Conservation (phyloP, 2,797 vertebrate species). For the Gambelia wislizenii region DNA sequence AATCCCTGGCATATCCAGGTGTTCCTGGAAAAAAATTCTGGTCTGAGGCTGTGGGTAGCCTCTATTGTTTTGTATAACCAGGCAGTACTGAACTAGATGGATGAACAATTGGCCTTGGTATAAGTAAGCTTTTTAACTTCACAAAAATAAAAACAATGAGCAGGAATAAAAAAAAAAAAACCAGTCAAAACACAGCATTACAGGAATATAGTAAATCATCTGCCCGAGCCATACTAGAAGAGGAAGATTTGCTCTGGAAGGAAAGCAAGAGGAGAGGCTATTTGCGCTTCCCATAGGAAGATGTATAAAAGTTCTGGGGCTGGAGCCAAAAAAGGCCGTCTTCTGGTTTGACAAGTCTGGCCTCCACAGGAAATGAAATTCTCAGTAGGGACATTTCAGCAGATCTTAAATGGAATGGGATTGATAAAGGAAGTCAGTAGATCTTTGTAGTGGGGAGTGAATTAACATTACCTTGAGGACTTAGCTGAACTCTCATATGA, state of each 20-base stretch:
- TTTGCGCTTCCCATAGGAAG: too few species aligned
- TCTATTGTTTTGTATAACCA: background rate
- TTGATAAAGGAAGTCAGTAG: background rate
- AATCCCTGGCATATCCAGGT: background rate
- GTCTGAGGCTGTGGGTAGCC: background rate
- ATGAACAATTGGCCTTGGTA: too few species aligned
- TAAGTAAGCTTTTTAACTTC: background rate
- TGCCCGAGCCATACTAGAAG: background rate
- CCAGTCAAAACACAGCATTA: background rate
- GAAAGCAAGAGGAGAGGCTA: background rate
- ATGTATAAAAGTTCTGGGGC: background rate
- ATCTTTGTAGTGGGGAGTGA: background rate
- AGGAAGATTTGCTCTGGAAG: background rate
- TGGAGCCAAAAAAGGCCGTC: background rate
- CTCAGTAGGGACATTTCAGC: background rate
- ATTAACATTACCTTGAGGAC: background rate
- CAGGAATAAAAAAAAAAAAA: background rate
- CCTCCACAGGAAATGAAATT: background rate
- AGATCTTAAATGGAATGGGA: background rate
- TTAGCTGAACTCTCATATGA: background rate
- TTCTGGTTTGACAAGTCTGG: background rate
- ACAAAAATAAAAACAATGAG: background rate
- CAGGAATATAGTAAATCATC: background rate
- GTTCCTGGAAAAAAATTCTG: background rate
- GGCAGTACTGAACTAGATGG: background rate